These are phyloP conservation scores for Rapana venosa DNA, from an alignment of 2,888 invertebrate genomes.

Conservation along the genomic window DNA sequence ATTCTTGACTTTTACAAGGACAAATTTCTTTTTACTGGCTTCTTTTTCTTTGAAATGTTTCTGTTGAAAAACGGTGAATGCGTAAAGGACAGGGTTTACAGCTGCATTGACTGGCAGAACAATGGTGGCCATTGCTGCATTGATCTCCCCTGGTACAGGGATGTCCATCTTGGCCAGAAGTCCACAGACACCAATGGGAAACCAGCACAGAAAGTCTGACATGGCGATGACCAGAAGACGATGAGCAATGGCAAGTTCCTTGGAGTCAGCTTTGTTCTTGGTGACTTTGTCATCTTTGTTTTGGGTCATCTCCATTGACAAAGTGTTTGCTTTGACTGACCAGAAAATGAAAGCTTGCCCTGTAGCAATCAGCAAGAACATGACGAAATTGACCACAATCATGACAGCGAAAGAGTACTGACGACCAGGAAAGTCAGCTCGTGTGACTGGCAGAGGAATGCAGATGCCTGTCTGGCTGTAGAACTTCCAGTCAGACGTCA, in stretches of 20 bases:
- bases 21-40: neutral
- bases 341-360: neutral
- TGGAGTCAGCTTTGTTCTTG: neutral
- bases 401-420: conserved; percentile 7
- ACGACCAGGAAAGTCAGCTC: conserved; percentile 1
- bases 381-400: neutral
- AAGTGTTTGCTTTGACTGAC: neutral
- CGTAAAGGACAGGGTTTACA: neutral
- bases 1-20: neutral
- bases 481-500: conserved; percentile 13
- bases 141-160: neutral
- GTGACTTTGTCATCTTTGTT: neutral
- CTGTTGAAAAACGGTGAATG: neutral
- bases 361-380: conserved; percentile 2
- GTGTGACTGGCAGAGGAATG: conserved; percentile 10
- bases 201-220: conserved; percentile 16
- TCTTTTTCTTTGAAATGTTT: neutral
- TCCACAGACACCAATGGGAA: neutral
- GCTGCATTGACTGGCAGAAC: neutral
- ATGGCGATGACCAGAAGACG: neutral
- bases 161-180: neutral
- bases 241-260: neutral
- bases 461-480: conserved; percentile 30
- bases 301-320: no score
- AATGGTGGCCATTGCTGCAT: neutral